Base-by-base conservation (phyloP, 2,797 vertebrate genomes). In the Tolypeutes matacus region DNA sequence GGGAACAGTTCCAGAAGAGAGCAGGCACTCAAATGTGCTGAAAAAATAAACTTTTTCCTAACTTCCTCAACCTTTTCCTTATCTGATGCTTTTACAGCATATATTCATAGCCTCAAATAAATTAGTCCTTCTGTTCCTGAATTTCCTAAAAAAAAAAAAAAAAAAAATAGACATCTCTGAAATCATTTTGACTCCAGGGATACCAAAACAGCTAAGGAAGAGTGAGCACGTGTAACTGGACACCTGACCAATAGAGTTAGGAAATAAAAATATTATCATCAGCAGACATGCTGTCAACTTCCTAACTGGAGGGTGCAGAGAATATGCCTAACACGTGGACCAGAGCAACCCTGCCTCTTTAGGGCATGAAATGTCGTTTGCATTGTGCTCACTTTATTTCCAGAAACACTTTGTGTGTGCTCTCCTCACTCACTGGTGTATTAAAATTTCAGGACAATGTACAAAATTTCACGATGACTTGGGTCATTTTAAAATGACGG, bases 321-420 rank as follows among this genome's bases (percentile, higher is more conserved):
- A 21, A 7, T 0, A 2, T 14, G 1, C 42, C 0, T 0, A 4
- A 0, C 29, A 29, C 17, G 29, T 15, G 29, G n/a, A 39, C 13
- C 0, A 69, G 42, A n/a, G 10, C 0, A 17, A 3, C 14, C 0
- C 31, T 1, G 36, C 49, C 20, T 9, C 1, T 0, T 5, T 2
- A 0, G 9, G 3, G 3, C 31, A 3, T 31, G 25, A 8, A 2
- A 21, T 0, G 2, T 58, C 64, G 25, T n/a, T 20, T 18, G 25
- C 1, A 0, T 1, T 3, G 6, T 3, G 9, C 2, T 75, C n/a
- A 14, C 31, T 62, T 27, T 15, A n/a, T 42, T 78, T 76, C 76
- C 46, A 34, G 23, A 81, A 80, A 25, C 39, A 2, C 12, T 73
- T 1, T 31, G 42, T 15, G 49, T 1, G 49, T 17, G 56, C 31